These are phyloP conservation scores for Rhagonycha fulva DNA, from an alignment of 2,888 invertebrate genomes.

Conservation along the genomic window DNA sequence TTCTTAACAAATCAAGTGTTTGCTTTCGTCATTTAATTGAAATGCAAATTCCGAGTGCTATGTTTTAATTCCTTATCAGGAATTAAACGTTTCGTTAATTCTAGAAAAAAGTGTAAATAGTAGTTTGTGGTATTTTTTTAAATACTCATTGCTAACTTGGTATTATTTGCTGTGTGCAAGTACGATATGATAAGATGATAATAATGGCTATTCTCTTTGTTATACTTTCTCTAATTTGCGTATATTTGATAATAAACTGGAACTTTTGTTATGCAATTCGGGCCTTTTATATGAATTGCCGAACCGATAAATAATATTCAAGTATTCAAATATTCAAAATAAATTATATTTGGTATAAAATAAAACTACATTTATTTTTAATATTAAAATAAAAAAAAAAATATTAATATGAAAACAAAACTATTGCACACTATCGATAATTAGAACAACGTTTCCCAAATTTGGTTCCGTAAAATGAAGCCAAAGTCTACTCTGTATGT, in stretches of 20 bases:
- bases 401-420: too few relatives aligned
- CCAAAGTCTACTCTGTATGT: too few relatives aligned
- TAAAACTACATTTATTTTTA: too few relatives aligned
- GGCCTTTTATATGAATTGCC: neutral
- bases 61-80: neutral
- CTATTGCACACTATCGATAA: too few relatives aligned
- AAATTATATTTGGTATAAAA: too few relatives aligned
- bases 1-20: neutral
- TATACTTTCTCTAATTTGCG: neutral
- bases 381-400: too few relatives aligned
- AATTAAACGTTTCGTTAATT: neutral
- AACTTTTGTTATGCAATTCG: neutral
- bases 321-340: neutral
- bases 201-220: neutral
- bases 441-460: too few relatives aligned
- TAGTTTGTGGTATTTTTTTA: neutral
- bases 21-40: neutral
- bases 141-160: neutral
- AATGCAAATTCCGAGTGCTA: neutral
- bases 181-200: neutral
- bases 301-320: neutral
- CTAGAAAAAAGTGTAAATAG: neutral
- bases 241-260: neutral
- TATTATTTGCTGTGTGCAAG: neutral
- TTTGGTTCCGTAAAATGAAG: too few relatives aligned